These are phyloP conservation scores for Holocentrus rufus DNA, from an alignment of 2,797 vertebrate genomes.

Conservation along the genomic window DNA sequence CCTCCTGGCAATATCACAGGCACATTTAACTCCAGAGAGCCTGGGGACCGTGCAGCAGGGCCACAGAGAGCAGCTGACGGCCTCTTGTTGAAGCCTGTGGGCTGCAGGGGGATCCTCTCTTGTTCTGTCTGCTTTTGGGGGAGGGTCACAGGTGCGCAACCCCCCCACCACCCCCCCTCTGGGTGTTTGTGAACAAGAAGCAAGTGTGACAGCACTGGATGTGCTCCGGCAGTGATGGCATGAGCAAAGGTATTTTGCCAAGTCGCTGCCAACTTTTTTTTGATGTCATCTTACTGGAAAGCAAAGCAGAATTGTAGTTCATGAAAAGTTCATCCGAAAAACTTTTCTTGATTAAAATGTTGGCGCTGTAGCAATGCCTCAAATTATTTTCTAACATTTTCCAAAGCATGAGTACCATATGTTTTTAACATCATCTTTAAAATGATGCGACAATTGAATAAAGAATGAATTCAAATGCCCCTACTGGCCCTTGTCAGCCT, in stretches of 20 bases:
- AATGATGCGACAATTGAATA: slow-evolving; percentile 34
- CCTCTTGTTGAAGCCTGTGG: slow-evolving; percentile 68
- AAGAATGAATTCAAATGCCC: slow-evolving; percentile 1
- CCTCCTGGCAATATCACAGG: slow-evolving; percentile 99
- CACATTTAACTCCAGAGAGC: slow-evolving; percentile 98
- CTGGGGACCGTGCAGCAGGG: slow-evolving; percentile 74
- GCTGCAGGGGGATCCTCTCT: slow-evolving; percentile 73
- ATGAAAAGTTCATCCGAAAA: slow-evolving; percentile 15
- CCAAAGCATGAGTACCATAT: slow-evolving; percentile 27
- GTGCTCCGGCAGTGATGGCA: slow-evolving; percentile 61
- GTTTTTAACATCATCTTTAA: slow-evolving; percentile 42
- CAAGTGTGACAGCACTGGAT: slow-evolving; percentile 49
- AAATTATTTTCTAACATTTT: neutral
- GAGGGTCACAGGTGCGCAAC: slow-evolving; percentile 75
- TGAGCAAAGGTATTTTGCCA: slow-evolving; percentile 54
- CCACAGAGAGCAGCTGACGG: slow-evolving; percentile 78
- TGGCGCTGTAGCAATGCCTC: neutral
- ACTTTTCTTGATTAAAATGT: slow-evolving; percentile 8
- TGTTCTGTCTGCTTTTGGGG: slow-evolving; percentile 63
- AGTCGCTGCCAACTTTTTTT: neutral
- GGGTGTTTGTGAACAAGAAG: slow-evolving; percentile 66
- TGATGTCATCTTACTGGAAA: slow-evolving; percentile 3
- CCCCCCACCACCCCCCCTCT: slow-evolving; percentile 10
- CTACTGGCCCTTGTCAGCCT: slow-evolving; percentile 17
- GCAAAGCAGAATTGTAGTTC: slow-evolving; percentile 8